phyloP scores from a whole-genome alignment of 2,113 vertebrate genomes.

The Brachionichthys hirsutus region DNA sequence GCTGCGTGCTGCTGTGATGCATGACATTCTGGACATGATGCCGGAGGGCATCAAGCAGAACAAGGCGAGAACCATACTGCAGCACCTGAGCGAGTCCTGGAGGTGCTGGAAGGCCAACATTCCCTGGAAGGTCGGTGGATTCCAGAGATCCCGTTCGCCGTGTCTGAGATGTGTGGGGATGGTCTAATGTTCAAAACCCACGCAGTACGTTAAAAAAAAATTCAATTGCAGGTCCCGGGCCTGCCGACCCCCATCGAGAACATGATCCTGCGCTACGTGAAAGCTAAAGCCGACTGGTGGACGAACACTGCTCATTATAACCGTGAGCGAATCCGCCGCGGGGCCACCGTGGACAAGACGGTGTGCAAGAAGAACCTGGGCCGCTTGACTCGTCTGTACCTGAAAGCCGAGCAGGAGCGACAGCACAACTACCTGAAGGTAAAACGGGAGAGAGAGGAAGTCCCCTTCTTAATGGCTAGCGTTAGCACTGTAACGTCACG shows the following conservation, averaged over 20 bases:
- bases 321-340: constrained; percentile 95
- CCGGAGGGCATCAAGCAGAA: constrained; percentile 99
- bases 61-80: constrained; percentile 97
- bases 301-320: constrained; percentile 99
- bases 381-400: constrained; percentile 91
- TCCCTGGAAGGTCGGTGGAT: constrained; percentile 89
- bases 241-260: constrained; percentile 98
- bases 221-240: constrained; percentile 87
- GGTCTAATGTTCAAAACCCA: no score
- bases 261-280: constrained; percentile 98
- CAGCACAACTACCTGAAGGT: constrained; percentile 99
- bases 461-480: no score
- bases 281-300: constrained; percentile 99
- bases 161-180: not conserved
- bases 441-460: not conserved
- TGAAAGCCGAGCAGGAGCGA: constrained; percentile 97
- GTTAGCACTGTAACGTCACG: no score
- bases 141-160: not conserved
- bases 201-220: not conserved
- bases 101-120: constrained; percentile 99
- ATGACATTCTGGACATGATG: constrained; percentile 99
- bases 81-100: constrained; percentile 98
- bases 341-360: constrained; percentile 97
- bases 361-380: constrained; percentile 99
- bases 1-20: constrained; percentile 97